A percentile compares a stretch with the other conserved stretches of the same genome.
Evolutionary conservation across 2,113 vertebrate species (phyloP).

Genomic region (Mesitornis unicolor): DNA sequence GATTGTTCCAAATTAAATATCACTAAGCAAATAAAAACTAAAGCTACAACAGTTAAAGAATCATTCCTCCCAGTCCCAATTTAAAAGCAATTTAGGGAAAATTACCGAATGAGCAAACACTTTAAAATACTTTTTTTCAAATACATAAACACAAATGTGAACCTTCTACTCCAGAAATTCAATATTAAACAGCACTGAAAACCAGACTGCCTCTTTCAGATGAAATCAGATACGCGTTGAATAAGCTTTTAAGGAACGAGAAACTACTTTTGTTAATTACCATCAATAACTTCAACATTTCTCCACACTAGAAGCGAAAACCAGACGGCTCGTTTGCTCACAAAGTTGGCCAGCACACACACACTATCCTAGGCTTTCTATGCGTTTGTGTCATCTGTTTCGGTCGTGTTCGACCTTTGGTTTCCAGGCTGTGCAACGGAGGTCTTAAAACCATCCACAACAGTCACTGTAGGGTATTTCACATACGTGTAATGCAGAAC

Average conservation of each 20-base stretch:
- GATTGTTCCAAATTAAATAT: not conserved
- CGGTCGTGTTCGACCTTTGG: not conserved
- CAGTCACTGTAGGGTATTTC: not conserved
- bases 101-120: not conserved
- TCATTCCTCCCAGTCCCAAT: not conserved
- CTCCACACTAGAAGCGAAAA: not conserved
- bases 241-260: not conserved
- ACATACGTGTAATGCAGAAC: not conserved
- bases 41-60: not conserved
- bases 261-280: not conserved
- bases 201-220: not conserved
- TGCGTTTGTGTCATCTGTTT: too few relatives aligned
- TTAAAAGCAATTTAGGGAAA: slow-evolving; percentile 10
- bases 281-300: not conserved
- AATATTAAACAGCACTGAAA: not conserved
- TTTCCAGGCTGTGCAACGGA: not conserved
- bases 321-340: not conserved
- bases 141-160: not conserved
- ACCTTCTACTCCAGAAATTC: not conserved
- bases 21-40: not conserved
- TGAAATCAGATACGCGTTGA: not conserved
- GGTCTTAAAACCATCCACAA: not conserved
- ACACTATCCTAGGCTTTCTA: not conserved
- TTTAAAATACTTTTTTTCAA: not conserved
- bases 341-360: not conserved